Evolutionary conservation across 2,113 vertebrate genomes (phyloP).

Genomic region (Alectura lathami): DNA sequence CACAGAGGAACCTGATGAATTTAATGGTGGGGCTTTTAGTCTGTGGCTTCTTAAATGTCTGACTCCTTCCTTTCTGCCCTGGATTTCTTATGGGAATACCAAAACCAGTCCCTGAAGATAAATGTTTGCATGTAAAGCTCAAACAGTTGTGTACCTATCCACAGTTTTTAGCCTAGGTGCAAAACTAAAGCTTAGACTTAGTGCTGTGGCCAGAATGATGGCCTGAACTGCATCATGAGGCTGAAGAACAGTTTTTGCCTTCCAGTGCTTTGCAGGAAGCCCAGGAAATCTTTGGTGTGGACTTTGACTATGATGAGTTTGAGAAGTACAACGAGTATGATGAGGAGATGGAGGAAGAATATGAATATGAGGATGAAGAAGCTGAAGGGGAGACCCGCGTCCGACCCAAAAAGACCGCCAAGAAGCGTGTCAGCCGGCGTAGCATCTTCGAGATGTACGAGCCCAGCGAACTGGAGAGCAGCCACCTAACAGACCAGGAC

Average conservation of each 20-base stretch:
- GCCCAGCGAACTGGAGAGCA: conserved; percentile 97
- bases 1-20: not conserved
- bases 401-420: conserved; percentile 93
- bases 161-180: not conserved
- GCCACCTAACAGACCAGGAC: conserved; percentile 97
- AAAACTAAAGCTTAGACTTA: not conserved
- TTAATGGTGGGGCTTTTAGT: not conserved
- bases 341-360: conserved; percentile 90
- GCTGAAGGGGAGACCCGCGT: conserved; percentile 91
- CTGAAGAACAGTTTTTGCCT: not conserved
- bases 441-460: conserved; percentile 99
- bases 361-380: conserved; percentile 96
- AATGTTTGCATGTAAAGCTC: not conserved
- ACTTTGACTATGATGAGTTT: conserved; percentile 97
- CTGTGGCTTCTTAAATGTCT: not conserved
- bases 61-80: not conserved
- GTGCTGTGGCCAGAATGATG: not conserved
- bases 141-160: not conserved
- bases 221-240: not conserved
- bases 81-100: not conserved
- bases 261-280: conserved; percentile 96
- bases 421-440: conserved; percentile 91
- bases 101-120: not conserved
- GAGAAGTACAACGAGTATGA: conserved; percentile 87
- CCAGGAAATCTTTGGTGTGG: conserved; percentile 97